Evolutionary conservation across 2,888 invertebrate species (phyloP).

Genomic region (Drosophila trichaetosa): DNA sequence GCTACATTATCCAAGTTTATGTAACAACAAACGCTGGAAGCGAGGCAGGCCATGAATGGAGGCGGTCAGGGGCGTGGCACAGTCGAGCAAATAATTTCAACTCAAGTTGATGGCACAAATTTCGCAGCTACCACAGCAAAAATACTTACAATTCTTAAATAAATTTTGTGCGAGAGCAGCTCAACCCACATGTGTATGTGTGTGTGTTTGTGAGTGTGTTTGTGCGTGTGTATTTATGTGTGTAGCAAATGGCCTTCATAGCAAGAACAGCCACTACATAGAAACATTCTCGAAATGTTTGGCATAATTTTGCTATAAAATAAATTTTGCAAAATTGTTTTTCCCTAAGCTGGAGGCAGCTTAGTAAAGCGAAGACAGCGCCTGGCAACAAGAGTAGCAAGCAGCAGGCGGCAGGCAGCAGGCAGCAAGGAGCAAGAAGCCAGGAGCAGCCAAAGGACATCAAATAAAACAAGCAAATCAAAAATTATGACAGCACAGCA

Average conservation of each 20-base stretch:
- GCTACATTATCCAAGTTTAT: constrained; percentile 81
- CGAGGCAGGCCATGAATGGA: not conserved
- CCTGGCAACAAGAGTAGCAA: constrained; percentile 30
- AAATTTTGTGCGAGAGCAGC: constrained; percentile 65
- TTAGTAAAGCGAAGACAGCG: constrained; percentile 63
- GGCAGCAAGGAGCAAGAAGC: constrained; percentile 25
- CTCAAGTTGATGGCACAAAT: constrained; percentile 76
- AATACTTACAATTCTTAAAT: constrained; percentile 80
- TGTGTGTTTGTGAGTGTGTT: constrained; percentile 9
- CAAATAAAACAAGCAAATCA: constrained; percentile 82
- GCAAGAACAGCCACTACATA: constrained; percentile 64
- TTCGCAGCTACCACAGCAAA: constrained; percentile 63
- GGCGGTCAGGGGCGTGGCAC: constrained; percentile 11
- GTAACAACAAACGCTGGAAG: constrained; percentile 46
- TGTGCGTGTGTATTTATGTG: constrained; percentile 41
- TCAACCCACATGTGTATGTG: constrained; percentile 9
- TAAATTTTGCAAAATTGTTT: constrained; percentile 84
- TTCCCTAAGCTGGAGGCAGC: constrained; percentile 77
- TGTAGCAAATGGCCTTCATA: constrained; percentile 62
- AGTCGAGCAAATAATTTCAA: constrained; percentile 70
- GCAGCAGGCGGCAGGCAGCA: constrained; percentile 21
- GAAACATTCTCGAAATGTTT: constrained; percentile 81
- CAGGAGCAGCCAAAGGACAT: constrained; percentile 72
- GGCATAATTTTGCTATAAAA: constrained; percentile 84
- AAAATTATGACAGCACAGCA: constrained; percentile 81